These are phyloP conservation scores for Beroe forskalii DNA, from an alignment of 37 sponge, comb jelly and placozoan genomes.

Conservation along the genomic window DNA sequence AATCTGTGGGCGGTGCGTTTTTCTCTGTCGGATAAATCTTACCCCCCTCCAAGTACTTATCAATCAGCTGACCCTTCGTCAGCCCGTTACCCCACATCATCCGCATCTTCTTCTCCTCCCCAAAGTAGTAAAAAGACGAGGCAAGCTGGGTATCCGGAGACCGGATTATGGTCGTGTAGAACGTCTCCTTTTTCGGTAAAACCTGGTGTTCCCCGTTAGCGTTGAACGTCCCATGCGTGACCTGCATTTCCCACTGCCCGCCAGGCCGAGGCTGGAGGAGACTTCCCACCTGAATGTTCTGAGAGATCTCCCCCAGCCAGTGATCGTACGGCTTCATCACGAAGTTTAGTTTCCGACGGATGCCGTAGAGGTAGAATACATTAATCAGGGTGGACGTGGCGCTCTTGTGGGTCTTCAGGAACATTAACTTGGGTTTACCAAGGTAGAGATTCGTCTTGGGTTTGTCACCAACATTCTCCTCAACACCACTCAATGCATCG, in stretches of 20 bases:
- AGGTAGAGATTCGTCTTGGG: not conserved
- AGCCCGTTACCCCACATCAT: not conserved
- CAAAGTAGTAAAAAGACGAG: not conserved
- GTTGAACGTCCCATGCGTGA: not conserved
- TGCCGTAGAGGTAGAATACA: not conserved
- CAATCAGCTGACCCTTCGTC: not conserved
- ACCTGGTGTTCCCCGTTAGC: not conserved
- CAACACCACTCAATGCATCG: no score
- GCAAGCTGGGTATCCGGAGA: not conserved
- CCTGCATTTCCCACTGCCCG: not conserved
- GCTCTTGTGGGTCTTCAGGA: not conserved
- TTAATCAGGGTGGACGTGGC: not conserved
- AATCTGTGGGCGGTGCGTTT: not conserved
- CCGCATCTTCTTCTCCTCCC: not conserved
- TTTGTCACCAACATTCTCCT: no score
- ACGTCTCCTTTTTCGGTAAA: not conserved
- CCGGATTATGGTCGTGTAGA: not conserved
- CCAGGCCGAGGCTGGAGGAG: not conserved
- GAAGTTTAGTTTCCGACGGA: not conserved
- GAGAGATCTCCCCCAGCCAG: not conserved
- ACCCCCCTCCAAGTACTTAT: not conserved
- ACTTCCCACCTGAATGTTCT: not conserved
- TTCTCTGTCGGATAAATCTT: not conserved
- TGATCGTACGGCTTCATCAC: not conserved
- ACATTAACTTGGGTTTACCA: not conserved